phyloP scores from a whole-genome alignment of 2,113 vertebrate genomes.

The Ibidorhyncha struthersii region DNA sequence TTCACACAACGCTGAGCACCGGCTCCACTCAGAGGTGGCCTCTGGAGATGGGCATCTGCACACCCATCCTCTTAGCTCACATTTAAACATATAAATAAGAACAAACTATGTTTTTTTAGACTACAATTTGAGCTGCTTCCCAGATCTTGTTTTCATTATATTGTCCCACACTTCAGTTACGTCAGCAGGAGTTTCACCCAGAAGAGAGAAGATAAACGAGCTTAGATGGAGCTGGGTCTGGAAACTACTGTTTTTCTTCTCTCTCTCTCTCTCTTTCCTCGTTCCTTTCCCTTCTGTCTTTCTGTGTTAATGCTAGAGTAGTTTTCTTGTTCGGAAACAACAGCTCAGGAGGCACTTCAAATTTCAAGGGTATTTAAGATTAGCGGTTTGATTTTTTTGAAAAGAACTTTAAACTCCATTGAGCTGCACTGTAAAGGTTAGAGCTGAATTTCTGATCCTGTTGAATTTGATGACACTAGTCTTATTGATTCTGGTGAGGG shows the following conservation, averaged over 20 bases:
- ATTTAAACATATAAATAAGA: background rate
- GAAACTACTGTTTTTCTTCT: background rate
- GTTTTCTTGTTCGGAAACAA: background rate
- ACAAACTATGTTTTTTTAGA: rapidly evolving
- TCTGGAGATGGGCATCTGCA: background rate
- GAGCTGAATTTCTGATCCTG: background rate
- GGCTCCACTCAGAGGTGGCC: background rate
- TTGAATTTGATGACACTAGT: background rate
- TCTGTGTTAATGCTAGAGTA: rapidly evolving
- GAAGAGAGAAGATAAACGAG: background rate
- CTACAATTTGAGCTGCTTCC: rapidly evolving
- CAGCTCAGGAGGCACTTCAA: background rate
- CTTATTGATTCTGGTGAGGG: background rate
- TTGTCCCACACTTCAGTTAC: background rate
- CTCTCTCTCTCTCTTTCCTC: background rate
- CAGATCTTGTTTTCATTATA: background rate
- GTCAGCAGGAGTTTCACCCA: background rate
- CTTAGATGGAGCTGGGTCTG: background rate
- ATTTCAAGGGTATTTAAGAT: background rate
- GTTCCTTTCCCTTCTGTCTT: background rate
- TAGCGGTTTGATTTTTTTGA: background rate
- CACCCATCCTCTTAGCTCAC: background rate
- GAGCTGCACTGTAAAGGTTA: background rate
- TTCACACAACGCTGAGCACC: background rate
- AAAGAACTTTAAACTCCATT: background rate